phyloP scores from a whole-genome alignment of 2,113 vertebrate species.

The Boleophthalmus pectinirostris region DNA sequence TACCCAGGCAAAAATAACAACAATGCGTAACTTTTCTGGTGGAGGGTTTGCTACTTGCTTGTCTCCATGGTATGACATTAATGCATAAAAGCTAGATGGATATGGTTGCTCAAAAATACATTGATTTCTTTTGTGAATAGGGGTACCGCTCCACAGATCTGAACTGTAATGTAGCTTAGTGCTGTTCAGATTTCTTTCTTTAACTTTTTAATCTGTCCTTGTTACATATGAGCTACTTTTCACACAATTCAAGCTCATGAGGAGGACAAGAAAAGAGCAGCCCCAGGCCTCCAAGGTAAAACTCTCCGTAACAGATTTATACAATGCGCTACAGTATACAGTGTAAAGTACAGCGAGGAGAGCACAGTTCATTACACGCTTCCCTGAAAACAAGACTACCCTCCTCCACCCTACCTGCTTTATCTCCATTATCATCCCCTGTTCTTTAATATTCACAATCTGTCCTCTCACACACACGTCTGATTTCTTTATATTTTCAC shows the following conservation, averaged over 20 bases:
- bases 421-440: constrained; percentile 76
- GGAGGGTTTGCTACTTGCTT: too few relatives aligned
- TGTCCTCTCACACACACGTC: constrained; percentile 29
- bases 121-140: too few relatives aligned
- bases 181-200: too few relatives aligned
- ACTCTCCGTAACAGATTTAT: not conserved
- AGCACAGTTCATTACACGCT: constrained; percentile 77
- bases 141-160: too few relatives aligned
- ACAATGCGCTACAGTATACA: not conserved
- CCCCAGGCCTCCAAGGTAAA: not conserved
- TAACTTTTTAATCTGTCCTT: too few relatives aligned
- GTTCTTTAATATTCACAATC: constrained; percentile 26
- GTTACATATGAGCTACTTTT: not conserved
- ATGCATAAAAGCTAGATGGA: too few relatives aligned
- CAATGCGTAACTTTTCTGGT: too few relatives aligned
- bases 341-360: constrained; percentile 22
- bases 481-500: constrained; percentile 42
- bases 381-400: constrained; percentile 69
- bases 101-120: too few relatives aligned
- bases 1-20: not conserved
- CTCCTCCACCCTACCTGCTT: constrained; percentile 58
- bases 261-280: not conserved
- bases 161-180: too few relatives aligned
- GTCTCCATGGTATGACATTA: too few relatives aligned
- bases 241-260: not conserved